Evolutionary conservation across 2,888 invertebrate genomes (phyloP).

Genomic region (Dendrolimus houi): DNA sequence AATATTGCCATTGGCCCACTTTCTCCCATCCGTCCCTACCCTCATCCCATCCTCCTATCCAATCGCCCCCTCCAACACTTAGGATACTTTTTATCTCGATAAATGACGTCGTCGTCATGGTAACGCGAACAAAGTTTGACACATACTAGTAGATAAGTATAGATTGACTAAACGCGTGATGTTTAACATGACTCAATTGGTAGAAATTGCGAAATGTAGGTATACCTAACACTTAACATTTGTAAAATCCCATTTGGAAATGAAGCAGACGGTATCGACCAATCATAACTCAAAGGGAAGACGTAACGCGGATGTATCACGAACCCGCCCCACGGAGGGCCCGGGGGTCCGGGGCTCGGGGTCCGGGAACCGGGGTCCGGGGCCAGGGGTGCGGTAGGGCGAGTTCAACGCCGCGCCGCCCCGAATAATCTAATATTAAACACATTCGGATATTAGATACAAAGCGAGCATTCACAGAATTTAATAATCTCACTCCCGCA

Average conservation of each 20-base stretch:
- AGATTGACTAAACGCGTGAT: too few relatives aligned
- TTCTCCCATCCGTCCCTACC: too few relatives aligned
- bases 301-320: constrained; percentile 57
- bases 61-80: too few relatives aligned
- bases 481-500: constrained; percentile 68
- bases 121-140: too few relatives aligned
- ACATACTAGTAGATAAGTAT: too few relatives aligned
- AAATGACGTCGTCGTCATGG: too few relatives aligned
- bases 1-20: too few relatives aligned
- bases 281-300: constrained; percentile 60
- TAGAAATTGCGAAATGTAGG: too few relatives aligned
- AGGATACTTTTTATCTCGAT: too few relatives aligned
- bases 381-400: constrained; percentile 33
- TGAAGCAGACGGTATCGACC: constrained; percentile 46
- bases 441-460: constrained; percentile 75
- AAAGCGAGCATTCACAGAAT: constrained; percentile 75
- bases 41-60: too few relatives aligned
- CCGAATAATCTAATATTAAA: constrained; percentile 74
- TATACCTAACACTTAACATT: constrained; percentile 1
- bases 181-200: too few relatives aligned
- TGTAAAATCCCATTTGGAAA: constrained; percentile 48
- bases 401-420: constrained; percentile 38
- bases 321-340: constrained; percentile 48
- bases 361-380: constrained; percentile 26
- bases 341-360: constrained; percentile 30